Evolutionary conservation across 2,888 invertebrate genomes (phyloP), one percentile per base, ranked within the genome.

Genomic region (Stenchaetothrips biformis): DNA sequence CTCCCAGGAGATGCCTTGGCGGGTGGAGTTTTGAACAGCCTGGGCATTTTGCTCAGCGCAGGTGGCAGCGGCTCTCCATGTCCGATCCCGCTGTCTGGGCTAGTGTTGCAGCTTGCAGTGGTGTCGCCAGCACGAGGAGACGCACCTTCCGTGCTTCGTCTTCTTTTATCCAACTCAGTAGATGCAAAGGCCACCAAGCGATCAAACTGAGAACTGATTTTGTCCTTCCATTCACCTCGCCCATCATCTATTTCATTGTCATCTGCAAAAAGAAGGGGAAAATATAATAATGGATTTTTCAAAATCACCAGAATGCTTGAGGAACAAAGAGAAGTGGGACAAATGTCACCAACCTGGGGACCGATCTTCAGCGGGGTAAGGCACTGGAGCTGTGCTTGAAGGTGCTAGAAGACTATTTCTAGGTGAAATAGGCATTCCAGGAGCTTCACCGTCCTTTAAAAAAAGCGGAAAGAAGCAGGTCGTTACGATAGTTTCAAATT

Each of bases 121-220:
- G 83, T 88, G 87, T 82, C 82, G 21, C 83, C 82, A n/a, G 81
- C 82, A 27, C 83, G 67, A 9, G 67, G 67, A 9, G 81, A 77
- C 80, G 89, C 91, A 84, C 93, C 94, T 87, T 95, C 95, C 0
- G 93, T 92, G 74, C 95, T 95, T 82, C 95, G 90, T 81, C 95
- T 91, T 85, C 95, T 92, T 87, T 95, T 93, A 86, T 95, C 96
- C 86, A 96, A 89, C 85, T 97, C 97, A 21, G 95, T 96, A 74
- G 96, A 95, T 79, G 97, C 97, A 86, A 96, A 95, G 81, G 96
- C 96, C 83, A 97, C 95, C 84, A 97, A 90, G 83, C 96, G 93
- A 88, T 97, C 97, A 89, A 98, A 97, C 80, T 96, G 95, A 84
- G 94, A 95, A 86, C 94, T 95, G 84, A 97, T 95, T 84, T 95